Base-by-base conservation (phyloP, 2,797 vertebrate genomes). In the Hippoglossus hippoglossus region DNA sequence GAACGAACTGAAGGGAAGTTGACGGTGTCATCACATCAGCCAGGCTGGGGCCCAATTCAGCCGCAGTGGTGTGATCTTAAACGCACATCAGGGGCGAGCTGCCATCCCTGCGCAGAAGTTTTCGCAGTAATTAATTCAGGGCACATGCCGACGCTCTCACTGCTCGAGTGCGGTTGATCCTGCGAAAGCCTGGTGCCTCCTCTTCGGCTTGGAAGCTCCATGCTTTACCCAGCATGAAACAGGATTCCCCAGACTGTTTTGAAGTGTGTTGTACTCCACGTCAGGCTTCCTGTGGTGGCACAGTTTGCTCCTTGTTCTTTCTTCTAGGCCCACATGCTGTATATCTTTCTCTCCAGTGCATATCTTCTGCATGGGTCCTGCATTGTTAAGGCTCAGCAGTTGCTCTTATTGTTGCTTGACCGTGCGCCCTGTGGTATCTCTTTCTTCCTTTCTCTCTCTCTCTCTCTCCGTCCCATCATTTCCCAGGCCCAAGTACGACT, bases 401-500 rank as follows among this genome's bases (percentile, higher is more conserved):
- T 6, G 39, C 12, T 63, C 67, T 61, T 24, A 25, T 19, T 55
- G 64, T 74, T 51, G 25, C 47, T 58, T 86, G 72, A 89, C 65
- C 68, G 31, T 62, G 61, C 25, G 63, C 73, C 71, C 71, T 83
- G 79, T 73, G 73, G 47, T 55, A 10, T 80, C 60, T 73, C 61
- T 24, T 18, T 63, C 44, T 39, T n/a, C 52, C 26, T 71, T 24
- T 72, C 31, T 67, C 15, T 56, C 25, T 47, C 13, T 24, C 24
- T 34, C 12, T 31, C n/a, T 11, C 28, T 21, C 54, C 54, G 8
- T 34, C 26, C 54, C 18, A 0, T 46, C 57, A 46, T 24, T 25
- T 31, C 50, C 24, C 82, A 99, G 98, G 98, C 65, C 97, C 97
- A 0, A 98, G 97, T 69, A 98, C 97, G 6, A 98, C 97, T 62